Evolutionary conservation across 2,797 vertebrate species (phyloP).

Genomic region (Falco berigora): DNA sequence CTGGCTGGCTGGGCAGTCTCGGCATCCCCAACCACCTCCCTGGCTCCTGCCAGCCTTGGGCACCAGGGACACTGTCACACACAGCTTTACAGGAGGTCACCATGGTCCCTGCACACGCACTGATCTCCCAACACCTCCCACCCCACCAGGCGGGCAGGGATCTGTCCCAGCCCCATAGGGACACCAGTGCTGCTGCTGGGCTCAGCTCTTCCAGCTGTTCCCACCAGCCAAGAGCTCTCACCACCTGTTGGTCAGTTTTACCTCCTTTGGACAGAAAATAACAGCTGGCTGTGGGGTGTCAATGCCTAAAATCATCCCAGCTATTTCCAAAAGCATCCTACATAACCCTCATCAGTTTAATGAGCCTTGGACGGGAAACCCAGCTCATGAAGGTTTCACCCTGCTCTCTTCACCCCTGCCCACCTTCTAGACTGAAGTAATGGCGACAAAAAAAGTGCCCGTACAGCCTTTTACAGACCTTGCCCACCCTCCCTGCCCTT

Average conservation of each 20-base stretch:
- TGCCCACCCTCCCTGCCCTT: background rate
- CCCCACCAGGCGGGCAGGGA: rapidly evolving
- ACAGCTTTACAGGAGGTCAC: background rate
- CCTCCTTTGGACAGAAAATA: background rate
- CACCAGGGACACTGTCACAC: background rate
- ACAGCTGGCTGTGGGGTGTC: background rate
- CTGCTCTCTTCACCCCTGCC: background rate
- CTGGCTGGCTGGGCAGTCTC: background rate
- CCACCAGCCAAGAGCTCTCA: background rate
- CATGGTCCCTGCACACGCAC: too few relatives aligned
- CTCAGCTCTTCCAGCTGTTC: rapidly evolving
- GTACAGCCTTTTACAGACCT: background rate
- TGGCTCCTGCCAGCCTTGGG: background rate
- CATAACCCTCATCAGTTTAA: background rate
- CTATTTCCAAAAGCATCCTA: background rate
- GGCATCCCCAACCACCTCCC: background rate
- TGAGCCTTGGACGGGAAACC: background rate
- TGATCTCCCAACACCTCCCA: background rate
- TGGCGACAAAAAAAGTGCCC: rapidly evolving
- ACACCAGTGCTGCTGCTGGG: background rate
- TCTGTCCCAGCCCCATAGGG: background rate
- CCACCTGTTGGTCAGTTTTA: background rate
- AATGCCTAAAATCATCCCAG: background rate
- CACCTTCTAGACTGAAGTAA: background rate
- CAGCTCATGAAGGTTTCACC: background rate